Evolutionary conservation across 2,797 vertebrate genomes (phyloP).

Genomic region (Fratercula arctica): DNA sequence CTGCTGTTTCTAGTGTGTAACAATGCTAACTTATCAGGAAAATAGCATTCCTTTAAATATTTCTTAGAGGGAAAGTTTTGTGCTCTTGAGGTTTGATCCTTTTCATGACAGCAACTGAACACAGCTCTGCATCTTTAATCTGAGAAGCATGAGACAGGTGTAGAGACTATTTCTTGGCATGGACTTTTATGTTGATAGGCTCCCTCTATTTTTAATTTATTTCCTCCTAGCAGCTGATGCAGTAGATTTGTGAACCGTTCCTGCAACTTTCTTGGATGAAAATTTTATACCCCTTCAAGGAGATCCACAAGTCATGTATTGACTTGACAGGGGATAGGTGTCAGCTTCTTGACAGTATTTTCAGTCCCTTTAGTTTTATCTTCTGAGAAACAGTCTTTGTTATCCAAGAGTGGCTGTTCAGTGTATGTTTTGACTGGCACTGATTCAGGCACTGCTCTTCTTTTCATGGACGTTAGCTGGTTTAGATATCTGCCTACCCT

Average conservation of each 20-base stretch:
- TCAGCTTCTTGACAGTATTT: constrained; percentile 1
- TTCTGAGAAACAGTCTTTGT: not conserved
- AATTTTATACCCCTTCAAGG: constrained; percentile 9
- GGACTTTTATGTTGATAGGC: not conserved
- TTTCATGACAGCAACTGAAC: not conserved
- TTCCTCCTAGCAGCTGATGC: not conserved
- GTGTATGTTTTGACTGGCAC: constrained; percentile 9
- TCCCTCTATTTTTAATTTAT: constrained; percentile 17
- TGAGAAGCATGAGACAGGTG: not conserved
- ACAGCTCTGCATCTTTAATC: not conserved
- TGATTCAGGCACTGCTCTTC: not conserved
- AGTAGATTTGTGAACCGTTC: not conserved
- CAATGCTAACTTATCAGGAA: not conserved
- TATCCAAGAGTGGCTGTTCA: not conserved
- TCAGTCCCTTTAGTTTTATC: constrained; percentile 14
- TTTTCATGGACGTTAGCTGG: not conserved
- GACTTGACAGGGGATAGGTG: not conserved
- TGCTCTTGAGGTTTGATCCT: not conserved
- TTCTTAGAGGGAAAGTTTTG: not conserved
- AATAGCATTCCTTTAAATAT: not conserved
- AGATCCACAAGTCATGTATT: not conserved
- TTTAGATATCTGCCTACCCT: constrained; percentile 1
- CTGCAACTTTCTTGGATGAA: not conserved
- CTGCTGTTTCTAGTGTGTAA: not conserved
- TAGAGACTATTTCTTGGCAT: not conserved